Evolutionary conservation across 2,797 vertebrate genomes (phyloP).

Genomic region (Lycodopsis pacificus): DNA sequence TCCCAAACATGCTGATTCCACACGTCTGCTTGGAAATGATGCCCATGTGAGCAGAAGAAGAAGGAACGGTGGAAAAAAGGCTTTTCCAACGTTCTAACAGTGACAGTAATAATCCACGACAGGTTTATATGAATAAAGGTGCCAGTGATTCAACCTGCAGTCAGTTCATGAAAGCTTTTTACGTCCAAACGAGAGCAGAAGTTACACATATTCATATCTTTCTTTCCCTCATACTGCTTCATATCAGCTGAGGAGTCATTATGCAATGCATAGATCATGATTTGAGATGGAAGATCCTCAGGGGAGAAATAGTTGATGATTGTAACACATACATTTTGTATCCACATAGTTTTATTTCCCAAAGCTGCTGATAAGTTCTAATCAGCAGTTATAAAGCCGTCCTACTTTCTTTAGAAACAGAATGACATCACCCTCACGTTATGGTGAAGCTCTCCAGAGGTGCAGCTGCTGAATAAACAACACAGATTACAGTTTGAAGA

Average conservation of each 20-base stretch:
- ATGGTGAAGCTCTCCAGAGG: constrained; percentile 12
- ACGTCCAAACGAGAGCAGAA: background rate
- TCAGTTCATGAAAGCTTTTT: constrained; percentile 13
- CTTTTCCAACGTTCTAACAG: constrained; percentile 27
- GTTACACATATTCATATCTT: background rate
- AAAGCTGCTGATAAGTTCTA: background rate
- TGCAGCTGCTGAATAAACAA: constrained; percentile 30
- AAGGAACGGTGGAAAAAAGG: background rate
- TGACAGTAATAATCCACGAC: constrained; percentile 25
- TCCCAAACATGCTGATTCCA: constrained; percentile 39
- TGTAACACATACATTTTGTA: background rate
- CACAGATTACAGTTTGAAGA: constrained; percentile 14
- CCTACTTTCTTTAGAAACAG: background rate
- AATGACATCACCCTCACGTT: constrained; percentile 10
- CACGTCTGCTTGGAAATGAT: constrained; percentile 41
- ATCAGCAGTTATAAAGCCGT: background rate
- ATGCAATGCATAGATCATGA: background rate
- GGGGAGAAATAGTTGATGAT: background rate
- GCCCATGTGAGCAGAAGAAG: constrained; percentile 18
- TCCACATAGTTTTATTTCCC: background rate
- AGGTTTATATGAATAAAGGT: constrained; percentile 34
- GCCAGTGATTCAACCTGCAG: constrained; percentile 31
- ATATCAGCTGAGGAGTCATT: background rate
- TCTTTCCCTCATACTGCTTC: background rate
- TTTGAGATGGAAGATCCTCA: background rate